Evolutionary conservation across 2,113 vertebrate genomes (phyloP).

Genomic region (Melanostigma gelatinosum): DNA sequence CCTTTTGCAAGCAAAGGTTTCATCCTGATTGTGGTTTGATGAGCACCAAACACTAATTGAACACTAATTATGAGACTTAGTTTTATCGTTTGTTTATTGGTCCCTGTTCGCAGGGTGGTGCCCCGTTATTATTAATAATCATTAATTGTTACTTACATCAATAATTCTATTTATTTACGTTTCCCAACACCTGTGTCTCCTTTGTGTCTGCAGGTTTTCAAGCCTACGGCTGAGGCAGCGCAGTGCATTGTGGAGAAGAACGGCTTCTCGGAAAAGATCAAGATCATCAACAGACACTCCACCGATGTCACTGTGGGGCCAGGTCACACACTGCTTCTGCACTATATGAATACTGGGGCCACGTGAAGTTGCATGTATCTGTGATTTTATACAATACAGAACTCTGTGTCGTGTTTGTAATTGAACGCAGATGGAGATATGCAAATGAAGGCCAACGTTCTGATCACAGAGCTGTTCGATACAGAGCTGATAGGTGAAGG

Average conservation of each 20-base stretch:
- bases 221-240: conserved; percentile 94
- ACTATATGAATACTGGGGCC: neutral
- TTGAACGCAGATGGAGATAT: conserved; percentile 89
- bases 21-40: no score
- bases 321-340: conserved; percentile 78
- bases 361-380: no score
- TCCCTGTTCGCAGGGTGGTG: no score
- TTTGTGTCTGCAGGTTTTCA: conserved; percentile 88
- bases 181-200: neutral
- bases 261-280: conserved; percentile 91
- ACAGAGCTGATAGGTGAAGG: conserved; percentile 98
- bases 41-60: no score
- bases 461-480: conserved; percentile 96
- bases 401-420: neutral
- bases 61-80: no score
- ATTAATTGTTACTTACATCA: no score
- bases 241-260: conserved; percentile 91
- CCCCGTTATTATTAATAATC: no score
- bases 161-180: no score
- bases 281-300: conserved; percentile 98
- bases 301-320: conserved; percentile 92
- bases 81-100: no score
- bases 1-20: no score
- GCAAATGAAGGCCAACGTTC: conserved; percentile 89
- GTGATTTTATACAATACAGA: neutral